Evolutionary conservation across 2,888 invertebrate genomes (phyloP), one percentile per base, ranked within the genome.

Genomic region (Aspidiotus rigidus): DNA sequence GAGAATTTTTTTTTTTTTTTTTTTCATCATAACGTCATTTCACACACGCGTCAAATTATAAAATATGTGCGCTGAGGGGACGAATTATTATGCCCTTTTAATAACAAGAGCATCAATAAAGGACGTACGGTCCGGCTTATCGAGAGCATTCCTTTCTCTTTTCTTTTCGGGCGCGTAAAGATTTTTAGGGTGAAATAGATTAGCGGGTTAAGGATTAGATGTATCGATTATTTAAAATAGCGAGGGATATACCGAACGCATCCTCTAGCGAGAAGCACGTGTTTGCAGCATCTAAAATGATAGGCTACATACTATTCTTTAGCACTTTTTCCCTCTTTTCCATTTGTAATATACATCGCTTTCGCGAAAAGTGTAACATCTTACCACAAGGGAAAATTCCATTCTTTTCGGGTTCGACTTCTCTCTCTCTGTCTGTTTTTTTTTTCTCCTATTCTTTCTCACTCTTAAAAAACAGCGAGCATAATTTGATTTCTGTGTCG

Each of bases 181-280:
- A 42, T 17, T 59, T 56, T 41, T 55, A 66, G 66, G 67, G 60
- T 59, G 67, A 60, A 67, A 67, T 57, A 67, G 67, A 67, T 67
- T 67, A 67, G 67, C 67, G 49, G 60, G 67, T 59, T 39, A 60
- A 66, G 66, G 67, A 67, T 67, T 67, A 67, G 67, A 67, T 60
- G 42, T 67, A 67, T 67, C 59, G 67, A 67, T 67, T 67, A 67
- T 67, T 67, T 60, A 59, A 67, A 67, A 67, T 67, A 49, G n/a
- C 11, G 49, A n/a, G 49, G 49, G 49, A 13, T 49, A n/a, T n/a
- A 49, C 28, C 28, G 28, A 49, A 49, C 49, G 49, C 49, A 49
- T 49, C 49, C 49, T 11, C 49, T 49, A 11, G 49, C n/a, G n/a
- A 49, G 49, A n/a, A 49, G 49, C 49, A 49, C 49, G 49, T 49